Evolutionary conservation across 2,797 vertebrate species (phyloP), one percentile per base, ranked within the genome.

Genomic region (Chaunax sp.): DNA sequence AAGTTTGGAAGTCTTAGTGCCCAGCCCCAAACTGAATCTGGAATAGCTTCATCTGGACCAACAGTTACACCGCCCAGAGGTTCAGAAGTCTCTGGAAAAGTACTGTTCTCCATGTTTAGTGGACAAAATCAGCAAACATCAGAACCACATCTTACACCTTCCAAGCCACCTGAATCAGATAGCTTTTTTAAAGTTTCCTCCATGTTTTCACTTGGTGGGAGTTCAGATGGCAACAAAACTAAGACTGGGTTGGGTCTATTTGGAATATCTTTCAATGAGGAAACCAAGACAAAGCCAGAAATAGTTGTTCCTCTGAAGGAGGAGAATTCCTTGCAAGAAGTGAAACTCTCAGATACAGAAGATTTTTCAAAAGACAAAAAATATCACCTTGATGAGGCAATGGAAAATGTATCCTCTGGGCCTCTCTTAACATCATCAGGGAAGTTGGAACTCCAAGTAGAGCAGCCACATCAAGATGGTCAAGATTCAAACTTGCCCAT

Each of bases 231-330:
- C 59, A 95, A 93, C 63, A 95, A 90, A 69, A 19, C 79, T 33
- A 94, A 94, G 90, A 92, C 73, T 71, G 90, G 85, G 0, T 89
- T 93, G 83, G 88, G 88, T 11, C 40, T 92, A 6, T 89, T 93
- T 77, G 92, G 84, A 76, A 86, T 78, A 76, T 89, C 92, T 64
- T 91, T 92, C 43, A 74, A 82, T 62, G 90, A 93, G 26, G 90
- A 94, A 64, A 87, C 82, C 6, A 93, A 90, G 82, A 26, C 62
- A 52, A 72, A 88, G 64, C 26, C 70, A 66, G 82, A 89, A 58
- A 68, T 46, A 76, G 47, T 0, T 72, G 37, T 20, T 49, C n/a
- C 47, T 56, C 15, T 38, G 28, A 75, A 78, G 23, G 70, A 75
- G 1, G 69, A 68, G 6, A 43, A 58, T 71, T 20, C 9, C 2